These are phyloP conservation scores for Rhabdomys dilectus DNA, from an alignment of 2,113 vertebrate genomes.

Conservation along the genomic window DNA sequence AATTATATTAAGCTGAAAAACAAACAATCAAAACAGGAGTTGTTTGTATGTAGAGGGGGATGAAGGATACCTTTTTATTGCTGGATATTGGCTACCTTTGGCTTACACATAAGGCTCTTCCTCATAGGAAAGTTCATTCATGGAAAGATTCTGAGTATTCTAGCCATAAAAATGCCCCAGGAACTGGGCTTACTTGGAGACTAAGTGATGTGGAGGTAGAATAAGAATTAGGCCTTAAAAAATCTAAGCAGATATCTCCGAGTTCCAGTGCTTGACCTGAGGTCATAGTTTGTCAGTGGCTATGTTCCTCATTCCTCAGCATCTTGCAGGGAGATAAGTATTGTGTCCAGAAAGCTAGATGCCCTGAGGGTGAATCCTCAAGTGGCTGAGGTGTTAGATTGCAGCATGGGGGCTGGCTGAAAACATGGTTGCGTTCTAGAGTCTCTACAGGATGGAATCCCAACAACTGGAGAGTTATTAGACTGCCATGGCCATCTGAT, in stretches of 20 bases:
- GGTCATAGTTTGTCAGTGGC: neutral
- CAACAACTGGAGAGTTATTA: constrained; percentile 35
- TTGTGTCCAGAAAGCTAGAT: neutral
- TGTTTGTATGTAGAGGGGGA: neutral
- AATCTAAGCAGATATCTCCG: neutral
- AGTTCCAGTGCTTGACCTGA: neutral
- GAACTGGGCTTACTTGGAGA: neutral
- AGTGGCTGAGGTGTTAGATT: neutral
- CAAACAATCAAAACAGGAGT: neutral
- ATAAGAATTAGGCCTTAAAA: neutral
- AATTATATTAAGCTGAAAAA: neutral
- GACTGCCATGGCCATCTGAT: constrained; percentile 31
- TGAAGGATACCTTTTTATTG: neutral
- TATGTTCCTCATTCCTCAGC: neutral
- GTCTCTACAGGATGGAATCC: neutral
- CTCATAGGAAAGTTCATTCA: neutral
- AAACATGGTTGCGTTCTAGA: constrained; percentile 16
- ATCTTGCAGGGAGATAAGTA: neutral
- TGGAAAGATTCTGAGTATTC: constrained; percentile 15
- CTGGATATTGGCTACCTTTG: constrained; percentile 6
- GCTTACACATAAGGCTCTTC: neutral
- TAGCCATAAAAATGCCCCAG: neutral
- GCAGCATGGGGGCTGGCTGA: neutral
- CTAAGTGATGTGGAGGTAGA: neutral
- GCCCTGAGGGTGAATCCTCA: neutral